phyloP scores from a whole-genome alignment of 2,888 invertebrate species.

The Plagiodera versicolora region DNA sequence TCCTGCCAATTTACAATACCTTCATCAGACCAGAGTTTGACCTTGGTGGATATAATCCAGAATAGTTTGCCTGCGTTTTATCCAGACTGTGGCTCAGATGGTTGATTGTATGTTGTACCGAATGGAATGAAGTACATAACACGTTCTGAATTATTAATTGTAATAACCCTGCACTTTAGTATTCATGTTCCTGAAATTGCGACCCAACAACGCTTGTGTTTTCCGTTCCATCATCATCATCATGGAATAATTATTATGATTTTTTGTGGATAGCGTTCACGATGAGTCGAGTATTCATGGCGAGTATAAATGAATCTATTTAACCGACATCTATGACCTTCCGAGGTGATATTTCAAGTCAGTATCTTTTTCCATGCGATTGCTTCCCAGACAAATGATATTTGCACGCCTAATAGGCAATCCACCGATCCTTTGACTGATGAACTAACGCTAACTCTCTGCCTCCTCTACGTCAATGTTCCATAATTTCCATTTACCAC shows the following conservation, averaged over 20 bases:
- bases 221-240: not conserved
- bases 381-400: no score
- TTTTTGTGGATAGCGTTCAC: no score
- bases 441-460: no score
- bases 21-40: conserved; percentile 6
- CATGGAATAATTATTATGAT: not conserved
- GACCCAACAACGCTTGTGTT: not conserved
- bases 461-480: no score
- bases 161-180: conserved; percentile 4
- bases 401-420: no score
- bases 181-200: conserved; percentile 8
- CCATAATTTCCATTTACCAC: not conserved
- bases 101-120: conserved; percentile 12
- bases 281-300: no score
- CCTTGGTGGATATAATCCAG: conserved; percentile 6
- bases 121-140: conserved; percentile 20
- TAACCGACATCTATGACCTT: no score
- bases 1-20: not conserved
- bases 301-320: no score
- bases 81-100: conserved; percentile 12
- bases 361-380: no score
- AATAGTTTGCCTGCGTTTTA: conserved; percentile 8
- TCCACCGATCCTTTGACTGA: no score
- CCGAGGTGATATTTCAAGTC: no score
- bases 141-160: conserved; percentile 21